Evolutionary conservation across 1,140 invertebrate species (phyloP).

Genomic region (Ephestia elutella): DNA sequence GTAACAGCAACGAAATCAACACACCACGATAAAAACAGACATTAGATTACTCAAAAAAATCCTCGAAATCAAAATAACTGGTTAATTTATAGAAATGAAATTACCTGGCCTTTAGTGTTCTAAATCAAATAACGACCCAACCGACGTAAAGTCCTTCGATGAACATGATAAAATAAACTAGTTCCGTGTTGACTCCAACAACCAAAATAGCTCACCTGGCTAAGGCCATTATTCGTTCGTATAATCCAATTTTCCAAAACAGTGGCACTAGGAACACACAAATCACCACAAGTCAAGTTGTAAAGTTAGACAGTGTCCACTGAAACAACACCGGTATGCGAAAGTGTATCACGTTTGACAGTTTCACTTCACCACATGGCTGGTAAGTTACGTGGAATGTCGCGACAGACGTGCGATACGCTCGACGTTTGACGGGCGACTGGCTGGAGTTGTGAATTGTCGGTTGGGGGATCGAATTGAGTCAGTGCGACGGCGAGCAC

Average conservation of each 20-base stretch:
- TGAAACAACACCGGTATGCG: conserved; percentile 45
- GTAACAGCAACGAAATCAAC: conserved; percentile 36
- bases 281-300: conserved; percentile 45
- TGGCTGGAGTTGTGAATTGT: conserved; percentile 35
- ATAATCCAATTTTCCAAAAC: conserved; percentile 70
- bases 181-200: conserved; percentile 71
- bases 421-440: conserved; percentile 54
- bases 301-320: conserved; percentile 40
- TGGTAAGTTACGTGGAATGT: conserved; percentile 37
- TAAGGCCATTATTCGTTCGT: conserved; percentile 72
- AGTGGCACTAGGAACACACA: conserved; percentile 57
- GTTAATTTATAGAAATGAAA: conserved; percentile 6
- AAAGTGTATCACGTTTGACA: conserved; percentile 68
- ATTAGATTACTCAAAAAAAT: not conserved
- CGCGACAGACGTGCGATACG: conserved; percentile 47
- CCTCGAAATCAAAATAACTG: not conserved
- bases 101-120: conserved; percentile 24
- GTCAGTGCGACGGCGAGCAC: conserved; percentile 21
- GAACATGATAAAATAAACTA: conserved; percentile 66
- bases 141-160: conserved; percentile 57
- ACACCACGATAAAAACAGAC: conserved; percentile 16
- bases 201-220: conserved; percentile 73
- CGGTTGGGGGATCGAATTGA: conserved; percentile 27
- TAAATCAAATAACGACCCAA: conserved; percentile 41
- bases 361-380: conserved; percentile 72